Percentiles rank a stretch among this genome's conserved stretches.
These are phyloP conservation scores for Nomada flava DNA, from an alignment of 2,888 invertebrate species.

Conservation along the genomic window DNA sequence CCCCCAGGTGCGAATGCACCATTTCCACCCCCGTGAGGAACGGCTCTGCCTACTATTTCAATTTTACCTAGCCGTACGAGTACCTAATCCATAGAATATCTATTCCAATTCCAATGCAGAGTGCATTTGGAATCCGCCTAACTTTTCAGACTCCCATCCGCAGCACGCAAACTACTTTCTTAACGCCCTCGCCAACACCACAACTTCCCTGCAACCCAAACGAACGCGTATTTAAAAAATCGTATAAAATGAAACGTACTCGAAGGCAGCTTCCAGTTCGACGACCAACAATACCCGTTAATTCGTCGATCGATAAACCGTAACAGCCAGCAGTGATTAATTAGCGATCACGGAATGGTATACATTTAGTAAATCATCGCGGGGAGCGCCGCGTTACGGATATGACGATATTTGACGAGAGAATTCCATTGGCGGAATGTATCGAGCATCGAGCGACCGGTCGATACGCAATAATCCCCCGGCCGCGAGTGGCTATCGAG, in stretches of 20 bases:
- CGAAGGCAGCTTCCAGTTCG: background rate
- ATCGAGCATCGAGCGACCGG: constrained; percentile 22
- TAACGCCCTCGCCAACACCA: no score
- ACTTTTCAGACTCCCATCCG: no score
- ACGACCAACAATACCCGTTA: constrained; percentile 1
- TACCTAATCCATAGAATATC: no score
- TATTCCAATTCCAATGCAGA: no score
- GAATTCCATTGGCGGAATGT: constrained; percentile 56
- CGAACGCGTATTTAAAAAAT: no score
- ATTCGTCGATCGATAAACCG: constrained; percentile 26
- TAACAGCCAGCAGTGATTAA: constrained; percentile 41
- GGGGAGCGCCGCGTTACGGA: constrained; percentile 28
- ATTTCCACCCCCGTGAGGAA: no score
- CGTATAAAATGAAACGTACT: background rate
- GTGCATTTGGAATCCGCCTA: no score
- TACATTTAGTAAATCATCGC: constrained; percentile 47
- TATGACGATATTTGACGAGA: constrained; percentile 59
- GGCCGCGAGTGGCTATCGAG: constrained; percentile 50
- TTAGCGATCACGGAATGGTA: constrained; percentile 43
- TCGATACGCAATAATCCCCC: constrained; percentile 56
- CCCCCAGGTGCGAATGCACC: no score
- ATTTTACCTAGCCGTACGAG: no score
- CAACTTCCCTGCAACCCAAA: no score
- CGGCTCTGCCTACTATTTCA: no score
- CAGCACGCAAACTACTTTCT: no score